Percentiles rank a stretch among this genome's conserved stretches.
Conservation (phyloP, 2,113 vertebrate species). For the Talpa occidentalis region DNA sequence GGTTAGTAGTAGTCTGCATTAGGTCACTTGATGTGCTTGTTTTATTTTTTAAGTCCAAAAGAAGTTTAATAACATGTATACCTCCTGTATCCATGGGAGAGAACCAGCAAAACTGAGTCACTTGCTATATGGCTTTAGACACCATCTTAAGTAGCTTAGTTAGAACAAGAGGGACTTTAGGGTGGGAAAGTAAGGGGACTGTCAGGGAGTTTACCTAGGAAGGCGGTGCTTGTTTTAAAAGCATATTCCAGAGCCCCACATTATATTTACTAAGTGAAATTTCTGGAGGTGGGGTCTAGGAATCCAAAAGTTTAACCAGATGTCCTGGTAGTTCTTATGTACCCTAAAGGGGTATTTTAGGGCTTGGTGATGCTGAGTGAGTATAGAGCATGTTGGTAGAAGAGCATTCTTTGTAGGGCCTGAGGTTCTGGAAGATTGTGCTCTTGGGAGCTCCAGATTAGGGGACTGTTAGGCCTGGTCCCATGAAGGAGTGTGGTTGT, state of each 20-base stretch:
- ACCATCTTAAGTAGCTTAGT: too few relatives aligned
- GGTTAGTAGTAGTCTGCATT: neutral
- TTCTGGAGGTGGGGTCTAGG: neutral
- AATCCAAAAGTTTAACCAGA: neutral
- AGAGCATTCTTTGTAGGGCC: neutral
- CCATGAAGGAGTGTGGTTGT: neutral
- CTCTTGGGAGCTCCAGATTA: neutral
- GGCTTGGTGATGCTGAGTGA: neutral
- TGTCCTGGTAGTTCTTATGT: neutral
- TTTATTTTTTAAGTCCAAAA: neutral
- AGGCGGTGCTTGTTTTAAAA: neutral
- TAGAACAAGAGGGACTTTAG: too few relatives aligned
- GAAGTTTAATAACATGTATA: too few relatives aligned
- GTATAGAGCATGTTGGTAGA: neutral
- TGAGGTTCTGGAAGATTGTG: neutral
- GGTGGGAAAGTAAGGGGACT: too few relatives aligned
- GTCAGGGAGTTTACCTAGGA: neutral
- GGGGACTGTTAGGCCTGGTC: neutral
- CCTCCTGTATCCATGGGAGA: too few relatives aligned
- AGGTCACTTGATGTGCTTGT: neutral
- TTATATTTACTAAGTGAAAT: neutral
- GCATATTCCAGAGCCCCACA: neutral
- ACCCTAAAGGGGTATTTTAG: neutral
- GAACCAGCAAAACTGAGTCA: too few relatives aligned
- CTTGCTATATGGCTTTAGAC: too few relatives aligned